Evolutionary conservation across 2,888 invertebrate species (phyloP), one percentile per base, ranked within the genome.

Genomic region (Spatulosminthurus flaviceps): DNA sequence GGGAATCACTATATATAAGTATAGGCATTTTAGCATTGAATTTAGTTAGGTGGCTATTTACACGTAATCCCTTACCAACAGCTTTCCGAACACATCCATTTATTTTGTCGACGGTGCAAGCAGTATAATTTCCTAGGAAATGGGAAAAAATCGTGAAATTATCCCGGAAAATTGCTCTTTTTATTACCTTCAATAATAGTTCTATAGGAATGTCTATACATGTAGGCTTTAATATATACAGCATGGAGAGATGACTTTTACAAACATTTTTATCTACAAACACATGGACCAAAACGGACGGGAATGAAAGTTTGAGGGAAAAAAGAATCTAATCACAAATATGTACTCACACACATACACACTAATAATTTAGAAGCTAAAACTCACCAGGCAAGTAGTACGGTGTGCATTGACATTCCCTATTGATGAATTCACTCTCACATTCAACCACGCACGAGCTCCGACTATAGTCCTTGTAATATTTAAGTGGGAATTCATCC

Each of bases 361-460:
- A n/a, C n/a, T n/a, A n/a, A n/a, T n/a, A n/a, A n/a, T n/a, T n/a
- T n/a, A n/a, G n/a, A n/a, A n/a, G n/a, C n/a, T n/a, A n/a, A n/a
- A n/a, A 24, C 42, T 79, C 73, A 82, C 85, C 85, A n/a, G 85
- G 84, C 60, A 81, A 80, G 70, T 83, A 85, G 72, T 84, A 85
- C 0, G 85, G 85, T 28, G 83, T 81, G 64, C 85, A 85, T 24
- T 82, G 73, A 66, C 85, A 85, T 64, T 81, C 72, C 19, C 81
- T 61, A 43, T 74, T 28, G 13, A 85, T 81, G 60, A 81, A 84
- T 67, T 84, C 81, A 24, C 78, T 81, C 71, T 84, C 84, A 70
- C 85, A 85, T 66, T 85, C 83, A 29, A 84, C 77, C 0, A 84
- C 85, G 72, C 85, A 85, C 0, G 83, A 80, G 24, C 83, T 83